These are phyloP conservation scores for Cynaeus angustus DNA, from an alignment of 2,888 invertebrate genomes.

Conservation along the genomic window DNA sequence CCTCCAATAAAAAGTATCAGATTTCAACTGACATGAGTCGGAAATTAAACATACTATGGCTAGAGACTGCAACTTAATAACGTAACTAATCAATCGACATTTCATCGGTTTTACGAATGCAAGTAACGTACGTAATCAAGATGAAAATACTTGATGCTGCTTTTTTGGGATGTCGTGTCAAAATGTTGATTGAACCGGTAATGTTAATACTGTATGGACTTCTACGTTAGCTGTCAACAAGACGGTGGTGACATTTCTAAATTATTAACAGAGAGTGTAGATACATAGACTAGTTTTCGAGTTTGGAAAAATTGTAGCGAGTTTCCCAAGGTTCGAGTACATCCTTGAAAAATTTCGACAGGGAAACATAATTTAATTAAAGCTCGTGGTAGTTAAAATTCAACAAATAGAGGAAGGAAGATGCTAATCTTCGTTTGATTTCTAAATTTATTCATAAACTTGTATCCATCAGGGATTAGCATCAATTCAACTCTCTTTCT, in stretches of 20 bases:
- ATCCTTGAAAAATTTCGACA: slow-evolving; percentile 20
- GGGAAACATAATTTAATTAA: slow-evolving; percentile 30
- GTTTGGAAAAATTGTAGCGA: not conserved
- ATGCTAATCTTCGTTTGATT: slow-evolving; percentile 49
- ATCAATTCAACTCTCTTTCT: slow-evolving; percentile 45
- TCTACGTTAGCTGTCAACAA: not conserved
- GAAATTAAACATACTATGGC: slow-evolving; percentile 13
- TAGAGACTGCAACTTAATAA: slow-evolving; percentile 2
- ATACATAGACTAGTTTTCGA: slow-evolving; percentile 3
- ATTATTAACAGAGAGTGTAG: not conserved
- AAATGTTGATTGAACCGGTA: not conserved
- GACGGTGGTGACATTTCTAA: not conserved
- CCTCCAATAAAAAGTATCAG: slow-evolving; percentile 5
- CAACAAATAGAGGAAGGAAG: slow-evolving; percentile 40
- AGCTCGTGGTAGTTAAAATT: slow-evolving; percentile 41
- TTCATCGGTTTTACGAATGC: not conserved
- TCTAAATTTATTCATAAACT: slow-evolving; percentile 51
- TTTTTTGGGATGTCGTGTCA: no score
- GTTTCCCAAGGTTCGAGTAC: slow-evolving; percentile 14
- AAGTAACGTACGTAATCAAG: not conserved
- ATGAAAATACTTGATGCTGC: no score
- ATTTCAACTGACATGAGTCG: slow-evolving; percentile 23
- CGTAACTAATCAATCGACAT: not conserved
- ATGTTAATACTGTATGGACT: not conserved
- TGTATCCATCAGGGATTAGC: slow-evolving; percentile 48